A percentile compares a stretch with the other conserved stretches of the same genome.
These are phyloP conservation scores for Caenorhabditis inopinata DNA, from an alignment of 1,140 invertebrate genomes.

Conservation along the genomic window DNA sequence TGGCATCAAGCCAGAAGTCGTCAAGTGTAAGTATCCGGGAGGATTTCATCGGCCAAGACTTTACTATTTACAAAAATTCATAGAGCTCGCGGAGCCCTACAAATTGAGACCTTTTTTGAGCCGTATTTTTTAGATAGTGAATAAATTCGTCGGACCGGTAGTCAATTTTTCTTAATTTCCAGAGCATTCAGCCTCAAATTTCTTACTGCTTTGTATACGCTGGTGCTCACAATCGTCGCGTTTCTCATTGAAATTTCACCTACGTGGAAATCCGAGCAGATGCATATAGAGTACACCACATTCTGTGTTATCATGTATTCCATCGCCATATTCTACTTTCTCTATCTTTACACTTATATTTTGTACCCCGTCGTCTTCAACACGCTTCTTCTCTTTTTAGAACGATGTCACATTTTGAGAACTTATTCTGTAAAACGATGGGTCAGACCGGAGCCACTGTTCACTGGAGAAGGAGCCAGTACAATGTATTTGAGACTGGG, in stretches of 20 bases:
- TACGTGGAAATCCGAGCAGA: not conserved
- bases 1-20: too few relatives aligned
- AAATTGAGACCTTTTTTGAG: too few relatives aligned
- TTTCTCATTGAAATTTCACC: conserved; percentile 26
- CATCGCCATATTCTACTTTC: conserved; percentile 59
- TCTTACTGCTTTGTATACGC: conserved; percentile 24
- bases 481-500: conserved; percentile 61
- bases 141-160: too few relatives aligned
- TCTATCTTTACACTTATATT: conserved; percentile 63
- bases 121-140: too few relatives aligned
- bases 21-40: too few relatives aligned
- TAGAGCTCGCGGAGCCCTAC: too few relatives aligned
- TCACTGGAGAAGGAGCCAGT: conserved; percentile 58
- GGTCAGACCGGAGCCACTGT: conserved; percentile 41
- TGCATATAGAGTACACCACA: not conserved
- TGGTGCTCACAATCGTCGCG: not conserved
- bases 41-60: too few relatives aligned
- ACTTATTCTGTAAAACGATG: conserved; percentile 38
- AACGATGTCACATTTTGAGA: not conserved
- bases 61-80: too few relatives aligned
- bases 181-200: not conserved
- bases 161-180: not conserved
- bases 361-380: conserved; percentile 54
- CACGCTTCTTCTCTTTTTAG: conserved; percentile 34
- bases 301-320: conserved; percentile 56